Conservation (phyloP, 2,113 vertebrate species). For the Gavialis gangeticus region DNA sequence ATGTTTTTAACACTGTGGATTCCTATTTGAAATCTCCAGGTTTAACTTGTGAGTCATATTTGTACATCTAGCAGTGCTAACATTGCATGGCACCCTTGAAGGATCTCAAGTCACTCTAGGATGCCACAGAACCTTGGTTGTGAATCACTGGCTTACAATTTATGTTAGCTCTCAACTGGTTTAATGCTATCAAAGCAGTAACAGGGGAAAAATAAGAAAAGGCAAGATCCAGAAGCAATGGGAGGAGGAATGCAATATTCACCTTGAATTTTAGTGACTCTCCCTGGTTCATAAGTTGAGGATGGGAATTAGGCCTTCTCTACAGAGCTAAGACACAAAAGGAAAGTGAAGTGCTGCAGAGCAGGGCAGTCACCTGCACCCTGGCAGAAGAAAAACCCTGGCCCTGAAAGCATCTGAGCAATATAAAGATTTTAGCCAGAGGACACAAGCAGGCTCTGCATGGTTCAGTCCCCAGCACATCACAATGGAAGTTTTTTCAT, state of each 20-base stretch:
- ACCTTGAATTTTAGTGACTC: not conserved
- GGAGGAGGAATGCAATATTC: not conserved
- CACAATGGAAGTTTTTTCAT: not conserved
- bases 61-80: too few species aligned
- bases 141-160: too few species aligned
- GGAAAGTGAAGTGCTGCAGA: not conserved
- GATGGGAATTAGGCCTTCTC: not conserved
- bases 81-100: too few species aligned
- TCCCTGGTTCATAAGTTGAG: not conserved
- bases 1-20: too few species aligned
- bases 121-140: too few species aligned
- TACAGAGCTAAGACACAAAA: not conserved
- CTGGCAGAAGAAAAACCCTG: not conserved
- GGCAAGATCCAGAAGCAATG: not conserved
- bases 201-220: not conserved
- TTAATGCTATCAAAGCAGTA: not conserved
- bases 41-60: too few species aligned
- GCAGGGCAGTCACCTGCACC: not conserved
- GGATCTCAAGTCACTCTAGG: too few species aligned
- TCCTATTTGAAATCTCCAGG: too few species aligned
- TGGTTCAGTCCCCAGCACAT: not conserved
- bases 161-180: not conserved
- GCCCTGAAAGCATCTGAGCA: not conserved
- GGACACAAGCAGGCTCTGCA: not conserved
- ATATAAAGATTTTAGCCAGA: not conserved